Percentiles rank a stretch among this genome's conserved stretches.
phyloP scores from a whole-genome alignment of 2,888 invertebrate genomes.

The Cheilosia pagana region DNA sequence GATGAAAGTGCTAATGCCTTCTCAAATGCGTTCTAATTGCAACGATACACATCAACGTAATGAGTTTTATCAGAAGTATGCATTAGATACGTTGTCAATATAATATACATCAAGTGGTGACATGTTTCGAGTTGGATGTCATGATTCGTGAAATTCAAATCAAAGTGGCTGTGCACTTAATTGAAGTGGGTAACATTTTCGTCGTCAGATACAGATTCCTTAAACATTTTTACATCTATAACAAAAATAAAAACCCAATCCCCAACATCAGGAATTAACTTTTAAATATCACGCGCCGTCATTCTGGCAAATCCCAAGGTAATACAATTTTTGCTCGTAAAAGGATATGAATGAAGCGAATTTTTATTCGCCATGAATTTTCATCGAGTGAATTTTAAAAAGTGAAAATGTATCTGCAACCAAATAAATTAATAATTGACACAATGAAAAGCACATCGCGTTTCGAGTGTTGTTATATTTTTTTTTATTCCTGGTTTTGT shows the following conservation, averaged over 20 bases:
- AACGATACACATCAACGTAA: conserved; percentile 45
- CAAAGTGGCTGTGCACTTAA: too few species aligned
- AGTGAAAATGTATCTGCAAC: conserved; percentile 25
- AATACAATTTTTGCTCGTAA: conserved; percentile 42
- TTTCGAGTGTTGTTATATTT: neutral
- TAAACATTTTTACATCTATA: too few species aligned
- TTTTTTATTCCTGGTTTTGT: neutral
- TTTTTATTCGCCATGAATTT: conserved; percentile 44
- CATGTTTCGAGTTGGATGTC: too few species aligned
- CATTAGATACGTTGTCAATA: neutral
- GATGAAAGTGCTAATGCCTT: conserved; percentile 66
- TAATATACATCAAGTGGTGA: neutral
- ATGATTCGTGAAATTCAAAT: too few species aligned
- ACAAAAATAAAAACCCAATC: too few species aligned
- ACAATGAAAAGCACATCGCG: conserved; percentile 47
- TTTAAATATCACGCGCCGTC: neutral
- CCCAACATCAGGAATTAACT: too few species aligned
- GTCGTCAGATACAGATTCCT: too few species aligned
- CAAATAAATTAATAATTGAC: conserved; percentile 62
- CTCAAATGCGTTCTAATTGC: conserved; percentile 66
- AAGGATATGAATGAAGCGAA: conserved; percentile 14
- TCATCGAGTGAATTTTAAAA: conserved; percentile 44
- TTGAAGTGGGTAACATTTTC: too few species aligned
- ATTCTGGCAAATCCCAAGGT: conserved; percentile 27
- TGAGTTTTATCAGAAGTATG: conserved; percentile 26